Conservation (phyloP, 2,113 vertebrate genomes). For the Grammomys dolichurus region DNA sequence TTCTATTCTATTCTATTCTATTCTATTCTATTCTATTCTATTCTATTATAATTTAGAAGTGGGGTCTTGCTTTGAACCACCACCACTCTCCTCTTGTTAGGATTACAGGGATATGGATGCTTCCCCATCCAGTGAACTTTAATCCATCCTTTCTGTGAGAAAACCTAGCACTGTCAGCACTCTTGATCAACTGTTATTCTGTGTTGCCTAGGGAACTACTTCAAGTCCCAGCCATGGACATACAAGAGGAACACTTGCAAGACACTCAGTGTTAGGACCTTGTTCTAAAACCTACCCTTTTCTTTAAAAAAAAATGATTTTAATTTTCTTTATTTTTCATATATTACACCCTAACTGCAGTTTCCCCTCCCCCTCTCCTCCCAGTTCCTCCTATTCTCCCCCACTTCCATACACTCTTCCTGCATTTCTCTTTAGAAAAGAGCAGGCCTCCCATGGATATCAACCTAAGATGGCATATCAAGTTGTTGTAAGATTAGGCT, state of each 20-base stretch:
- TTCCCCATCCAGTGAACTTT: no score
- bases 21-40: no score
- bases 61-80: not conserved
- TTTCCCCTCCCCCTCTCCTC: not conserved
- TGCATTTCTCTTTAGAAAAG: not conserved
- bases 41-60: not conserved
- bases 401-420: not conserved
- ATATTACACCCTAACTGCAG: not conserved
- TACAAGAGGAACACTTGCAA: not conserved
- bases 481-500: not conserved
- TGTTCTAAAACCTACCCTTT: not conserved
- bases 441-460: not conserved
- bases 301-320: not conserved
- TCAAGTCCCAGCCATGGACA: not conserved
- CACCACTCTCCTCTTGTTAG: not conserved
- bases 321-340: not conserved
- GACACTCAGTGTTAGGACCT: not conserved
- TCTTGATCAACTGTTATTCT: not conserved
- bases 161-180: not conserved
- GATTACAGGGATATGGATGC: not conserved
- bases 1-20: no score
- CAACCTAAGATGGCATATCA: not conserved
- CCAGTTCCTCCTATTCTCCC: not conserved
- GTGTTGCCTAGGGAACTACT: not conserved
- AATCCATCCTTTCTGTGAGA: no score